phyloP scores from a whole-genome alignment of 2,113 vertebrate species.

The Phalacrocorax carbo region DNA sequence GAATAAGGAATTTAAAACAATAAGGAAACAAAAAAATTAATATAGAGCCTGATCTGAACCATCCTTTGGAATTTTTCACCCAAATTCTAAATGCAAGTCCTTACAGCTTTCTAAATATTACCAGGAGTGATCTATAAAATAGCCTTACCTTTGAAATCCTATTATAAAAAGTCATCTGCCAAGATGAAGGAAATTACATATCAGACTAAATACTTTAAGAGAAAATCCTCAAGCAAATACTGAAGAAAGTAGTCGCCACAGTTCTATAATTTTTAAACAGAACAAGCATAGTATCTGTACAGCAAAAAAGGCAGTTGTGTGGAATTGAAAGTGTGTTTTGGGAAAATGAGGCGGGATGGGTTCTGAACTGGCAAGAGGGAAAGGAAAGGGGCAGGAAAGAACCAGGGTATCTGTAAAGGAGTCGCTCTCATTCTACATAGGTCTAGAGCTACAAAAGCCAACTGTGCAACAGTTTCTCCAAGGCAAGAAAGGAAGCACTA shows the following conservation, averaged over 20 bases:
- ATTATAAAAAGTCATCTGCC: neutral
- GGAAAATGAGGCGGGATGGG: neutral
- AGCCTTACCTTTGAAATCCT: slow-evolving; percentile 11
- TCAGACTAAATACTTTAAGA: neutral
- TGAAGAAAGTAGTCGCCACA: neutral
- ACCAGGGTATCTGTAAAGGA: neutral
- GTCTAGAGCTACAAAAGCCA: neutral
- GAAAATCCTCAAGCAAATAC: neutral
- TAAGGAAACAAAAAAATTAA: neutral
- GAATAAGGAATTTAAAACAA: neutral
- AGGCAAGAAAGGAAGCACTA: neutral
- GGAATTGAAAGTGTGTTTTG: neutral
- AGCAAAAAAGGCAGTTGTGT: neutral
- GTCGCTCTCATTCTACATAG: neutral
- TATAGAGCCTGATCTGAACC: neutral
- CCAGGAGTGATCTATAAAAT: neutral
- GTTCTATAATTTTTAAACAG: neutral
- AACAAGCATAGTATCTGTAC: neutral
- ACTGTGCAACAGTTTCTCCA: neutral
- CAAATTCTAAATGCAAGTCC: neutral
- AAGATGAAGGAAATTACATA: neutral
- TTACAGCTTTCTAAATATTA: neutral
- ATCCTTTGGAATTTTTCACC: neutral
- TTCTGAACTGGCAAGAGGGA: neutral
- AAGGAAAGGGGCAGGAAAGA: neutral